These are phyloP conservation scores for Eunapius fragilis DNA, from an alignment of 37 sponge, comb jelly and placozoan genomes.

Conservation along the genomic window DNA sequence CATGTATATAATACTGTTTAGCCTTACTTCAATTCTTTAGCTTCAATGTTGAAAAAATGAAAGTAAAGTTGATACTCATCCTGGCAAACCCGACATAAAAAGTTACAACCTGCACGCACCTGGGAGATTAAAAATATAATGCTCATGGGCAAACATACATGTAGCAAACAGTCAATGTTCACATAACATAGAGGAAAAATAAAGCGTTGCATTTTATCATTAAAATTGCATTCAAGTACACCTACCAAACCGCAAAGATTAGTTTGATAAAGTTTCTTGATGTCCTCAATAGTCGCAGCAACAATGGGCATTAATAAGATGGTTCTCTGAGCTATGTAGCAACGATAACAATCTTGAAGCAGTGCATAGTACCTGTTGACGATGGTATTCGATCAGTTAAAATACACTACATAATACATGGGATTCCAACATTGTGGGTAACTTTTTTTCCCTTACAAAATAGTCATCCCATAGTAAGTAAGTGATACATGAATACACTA, in stretches of 20 bases:
- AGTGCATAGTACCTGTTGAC: slow-evolving; percentile 69
- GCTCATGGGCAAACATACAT: background rate
- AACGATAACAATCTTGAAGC: slow-evolving; percentile 91
- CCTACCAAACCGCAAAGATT: slow-evolving; percentile 74
- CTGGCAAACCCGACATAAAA: slow-evolving; percentile 88
- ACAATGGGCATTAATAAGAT: slow-evolving; percentile 70
- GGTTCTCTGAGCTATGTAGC: slow-evolving; percentile 77
- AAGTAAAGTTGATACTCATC: slow-evolving; percentile 93
- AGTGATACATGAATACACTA: too few species aligned
- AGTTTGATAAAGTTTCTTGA: slow-evolving; percentile 57
- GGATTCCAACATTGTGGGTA: too few species aligned
- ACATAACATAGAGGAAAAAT: too few species aligned
- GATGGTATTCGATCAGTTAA: too few species aligned
- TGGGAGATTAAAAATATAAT: background rate
- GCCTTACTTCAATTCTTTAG: slow-evolving; percentile 80
- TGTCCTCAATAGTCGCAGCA: slow-evolving; percentile 41
- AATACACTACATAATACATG: too few species aligned
- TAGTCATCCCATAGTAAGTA: too few species aligned
- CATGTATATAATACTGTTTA: background rate
- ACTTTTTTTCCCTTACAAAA: too few species aligned
- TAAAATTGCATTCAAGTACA: background rate
- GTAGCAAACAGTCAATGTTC: too few species aligned
- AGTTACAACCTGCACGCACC: slow-evolving; percentile 86
- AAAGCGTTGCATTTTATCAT: background rate
- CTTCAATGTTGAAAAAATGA: slow-evolving; percentile 81